Evolutionary conservation across 2,888 invertebrate genomes (phyloP), one percentile per base, ranked within the genome.

Genomic region (Camponotus fellah): DNA sequence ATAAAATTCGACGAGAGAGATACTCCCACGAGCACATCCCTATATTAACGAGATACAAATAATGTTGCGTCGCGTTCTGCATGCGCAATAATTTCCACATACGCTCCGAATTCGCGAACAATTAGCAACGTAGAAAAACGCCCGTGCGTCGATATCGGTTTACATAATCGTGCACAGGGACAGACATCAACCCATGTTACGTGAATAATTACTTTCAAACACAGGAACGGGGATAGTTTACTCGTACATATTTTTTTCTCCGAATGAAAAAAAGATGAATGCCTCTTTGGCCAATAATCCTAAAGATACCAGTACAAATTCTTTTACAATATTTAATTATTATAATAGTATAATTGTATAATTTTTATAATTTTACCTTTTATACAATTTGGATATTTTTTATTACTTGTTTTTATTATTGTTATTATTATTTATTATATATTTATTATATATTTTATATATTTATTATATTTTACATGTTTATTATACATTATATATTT

Each of bases 1-100:
- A 77, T 53, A 49, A 76, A 76, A 76, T 68, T 76, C 77, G 69
- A 21, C 69, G 76, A 56, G 37, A 46, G 53, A 46, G 53, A 69
- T 8, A 26, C 56, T 40, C 53, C 77, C n/a, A 56, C 53, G 77
- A n/a, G 34, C 43, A 26, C 26, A 37, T 37, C 14, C 56, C 10
- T 34, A 32, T 60, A 74, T 79, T 79, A 79, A 79, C 76, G 60
- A 80, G 79, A 46, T 49, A 60, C 76, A 74, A 80, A 80, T 80
- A 80, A 69, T 53, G 56, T 14, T 12, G n/a, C 21, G 14, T 17
- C 40, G 56, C 17, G 58, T 10, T 34, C 6, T 14, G 58, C 12
- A 8, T 17, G 34, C 58, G 34, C 74, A 74, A 80, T 75, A 60
- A 75, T 80, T 75, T 58, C 58, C 43, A 32, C 43, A 12, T n/a